Base-by-base conservation (phyloP, 1,140 invertebrate species). In the Odontomachus brunneus region DNA sequence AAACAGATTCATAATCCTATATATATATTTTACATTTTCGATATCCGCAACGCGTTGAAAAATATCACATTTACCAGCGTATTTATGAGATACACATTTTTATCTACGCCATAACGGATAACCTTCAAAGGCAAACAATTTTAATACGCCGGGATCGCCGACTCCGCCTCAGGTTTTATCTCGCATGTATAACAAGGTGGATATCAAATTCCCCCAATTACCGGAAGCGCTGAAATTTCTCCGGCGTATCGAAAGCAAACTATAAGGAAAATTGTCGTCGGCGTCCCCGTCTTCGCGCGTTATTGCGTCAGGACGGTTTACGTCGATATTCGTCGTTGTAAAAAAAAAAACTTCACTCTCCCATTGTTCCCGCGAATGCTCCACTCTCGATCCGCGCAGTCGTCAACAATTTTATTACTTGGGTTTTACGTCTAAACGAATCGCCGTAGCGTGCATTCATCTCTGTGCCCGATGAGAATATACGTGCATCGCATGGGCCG, bases 331-430 rank as follows among this genome's bases (percentile, higher is more conserved):
- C 15, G 7, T 74, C 55, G 60, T 63, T 65, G 60, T 76, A 74
- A 62, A 83, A 80, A 83, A 82, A 22, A 33, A 33, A 33, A 33
- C 81, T 14, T 24, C 19, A 63, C 59, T 71, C 14, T 3, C 17
- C 72, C 24, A 66, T 76, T 76, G 51, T 82, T 14, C 38, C 38
- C 44, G 51, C 59, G 49, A 48, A 75, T 48, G 24, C 65, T 59
- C 26, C 80, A 78, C 44, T 78, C 44, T 78, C 74, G 73, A 83
- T 84, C 59, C 55, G 38, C 55, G 38, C 57, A 22, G 48, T 60
- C 63, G 83, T 82, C 67, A 74, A 82, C 59, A 82, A 71, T 84
- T 84, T 84, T 84, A 84, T 84, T 59, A 59, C 78, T 51, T 26
- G 38, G n/a, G 49, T 85, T 85, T 83, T 83, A 83, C 57, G 84